Evolutionary conservation across 2,888 invertebrate species (phyloP).

Genomic region (Ametastegia equiseti): DNA sequence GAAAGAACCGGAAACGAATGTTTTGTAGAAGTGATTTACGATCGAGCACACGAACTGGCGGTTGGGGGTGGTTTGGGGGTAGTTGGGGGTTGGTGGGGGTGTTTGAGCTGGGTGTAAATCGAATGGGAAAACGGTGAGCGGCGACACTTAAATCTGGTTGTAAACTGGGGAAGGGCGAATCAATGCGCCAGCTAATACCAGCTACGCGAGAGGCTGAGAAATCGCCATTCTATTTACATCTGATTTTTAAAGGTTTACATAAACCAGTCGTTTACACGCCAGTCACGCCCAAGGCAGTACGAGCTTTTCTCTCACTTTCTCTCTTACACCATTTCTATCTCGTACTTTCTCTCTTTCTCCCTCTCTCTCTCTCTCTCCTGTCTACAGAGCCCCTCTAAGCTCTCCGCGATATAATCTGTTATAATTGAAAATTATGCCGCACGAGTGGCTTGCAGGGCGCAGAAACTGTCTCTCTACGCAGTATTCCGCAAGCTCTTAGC

Average conservation of each 20-base stretch:
- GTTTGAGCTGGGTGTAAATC: not conserved
- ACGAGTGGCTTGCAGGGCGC: constrained; percentile 59
- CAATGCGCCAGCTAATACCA: constrained; percentile 34
- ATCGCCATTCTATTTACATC: constrained; percentile 50
- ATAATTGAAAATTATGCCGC: constrained; percentile 70
- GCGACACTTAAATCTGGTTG: constrained; percentile 45
- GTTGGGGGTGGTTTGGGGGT: not conserved
- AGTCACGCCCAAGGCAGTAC: constrained; percentile 59
- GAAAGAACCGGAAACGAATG: constrained; percentile 44
- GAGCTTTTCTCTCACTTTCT: constrained; percentile 42
- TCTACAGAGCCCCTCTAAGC: constrained; percentile 40
- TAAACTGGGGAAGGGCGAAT: constrained; percentile 14
- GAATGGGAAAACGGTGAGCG: constrained; percentile 17
- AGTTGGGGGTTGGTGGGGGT: not conserved
- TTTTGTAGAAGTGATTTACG: constrained; percentile 37
- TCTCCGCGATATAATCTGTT: constrained; percentile 65
- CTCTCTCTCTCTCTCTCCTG: not conserved
- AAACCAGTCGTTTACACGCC: constrained; percentile 64
- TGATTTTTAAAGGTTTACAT: constrained; percentile 64
- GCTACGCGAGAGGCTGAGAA: constrained; percentile 29
- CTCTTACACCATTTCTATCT: no score
- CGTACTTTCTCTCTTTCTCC: constrained; percentile 48
- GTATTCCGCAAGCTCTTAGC: not conserved
- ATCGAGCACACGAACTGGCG: not conserved
- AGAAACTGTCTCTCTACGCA: constrained; percentile 39